phyloP scores from a whole-genome alignment of 2,888 invertebrate genomes.

The Andricus quercusramuli region DNA sequence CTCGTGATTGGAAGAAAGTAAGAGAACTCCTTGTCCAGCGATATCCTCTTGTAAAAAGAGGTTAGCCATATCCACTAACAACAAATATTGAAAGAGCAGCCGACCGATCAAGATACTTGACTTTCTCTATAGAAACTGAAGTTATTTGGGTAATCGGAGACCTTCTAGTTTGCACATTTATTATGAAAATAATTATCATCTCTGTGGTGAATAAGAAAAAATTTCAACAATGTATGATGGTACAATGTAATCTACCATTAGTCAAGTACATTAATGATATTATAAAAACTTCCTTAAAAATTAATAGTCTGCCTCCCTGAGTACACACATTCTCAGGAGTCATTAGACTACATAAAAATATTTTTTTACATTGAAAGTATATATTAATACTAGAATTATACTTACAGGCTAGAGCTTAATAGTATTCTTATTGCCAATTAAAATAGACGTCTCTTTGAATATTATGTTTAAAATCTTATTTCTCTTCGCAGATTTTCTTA shows the following conservation, averaged over 20 bases:
- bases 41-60: neutral
- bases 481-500: neutral
- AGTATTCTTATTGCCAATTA: neutral
- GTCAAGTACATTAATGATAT: neutral
- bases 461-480: neutral
- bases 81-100: neutral
- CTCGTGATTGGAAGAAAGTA: neutral
- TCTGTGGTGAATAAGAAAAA: neutral
- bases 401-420: neutral
- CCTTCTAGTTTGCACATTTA: neutral
- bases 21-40: neutral
- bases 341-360: too few species aligned
- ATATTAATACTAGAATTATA: neutral
- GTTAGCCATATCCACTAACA: neutral
- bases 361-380: neutral
- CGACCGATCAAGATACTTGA: neutral
- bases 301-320: too few species aligned
- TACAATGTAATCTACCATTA: neutral
- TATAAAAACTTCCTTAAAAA: too few species aligned
- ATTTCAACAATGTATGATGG: neutral
- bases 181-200: neutral
- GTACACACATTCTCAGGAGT: too few species aligned
- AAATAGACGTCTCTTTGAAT: neutral
- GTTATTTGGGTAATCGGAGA: constrained; percentile 3
- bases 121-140: neutral